Evolutionary conservation across 2,888 invertebrate genomes (phyloP).

Genomic region (Melieria crassipennis): DNA sequence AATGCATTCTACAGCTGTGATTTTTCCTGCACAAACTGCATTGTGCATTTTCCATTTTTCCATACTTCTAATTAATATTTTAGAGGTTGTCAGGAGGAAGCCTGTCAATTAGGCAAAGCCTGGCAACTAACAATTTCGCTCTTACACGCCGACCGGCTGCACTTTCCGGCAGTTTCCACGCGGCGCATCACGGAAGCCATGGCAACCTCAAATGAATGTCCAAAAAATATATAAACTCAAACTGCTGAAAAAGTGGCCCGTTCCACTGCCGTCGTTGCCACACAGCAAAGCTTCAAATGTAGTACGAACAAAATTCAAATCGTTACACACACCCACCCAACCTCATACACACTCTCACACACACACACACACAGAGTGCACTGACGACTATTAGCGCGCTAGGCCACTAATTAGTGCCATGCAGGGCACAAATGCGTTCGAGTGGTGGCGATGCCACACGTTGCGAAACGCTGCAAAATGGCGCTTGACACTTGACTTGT

Average conservation of each 20-base stretch:
- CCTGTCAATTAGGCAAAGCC: not conserved
- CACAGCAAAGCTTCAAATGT: too few relatives aligned
- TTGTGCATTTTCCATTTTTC: not conserved
- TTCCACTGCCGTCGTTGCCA: too few relatives aligned
- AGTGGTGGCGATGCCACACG: not conserved
- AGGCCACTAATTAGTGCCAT: constrained; percentile 38
- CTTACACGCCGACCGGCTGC: constrained; percentile 19
- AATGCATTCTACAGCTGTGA: too few relatives aligned
- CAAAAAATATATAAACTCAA: too few relatives aligned
- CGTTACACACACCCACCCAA: constrained; percentile 9
- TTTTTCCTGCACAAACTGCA: too few relatives aligned
- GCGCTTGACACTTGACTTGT: constrained; percentile 1
- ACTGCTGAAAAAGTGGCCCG: too few relatives aligned
- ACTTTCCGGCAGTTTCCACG: constrained; percentile 10
- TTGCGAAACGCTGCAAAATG: not conserved
- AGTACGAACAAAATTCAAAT: constrained; percentile 5
- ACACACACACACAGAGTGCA: not conserved
- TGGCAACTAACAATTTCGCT: constrained; percentile 12
- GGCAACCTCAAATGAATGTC: constrained; percentile 38
- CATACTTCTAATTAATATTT: constrained; percentile 1
- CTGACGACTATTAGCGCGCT: not conserved
- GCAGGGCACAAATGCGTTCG: constrained; percentile 6
- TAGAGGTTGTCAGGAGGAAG: not conserved
- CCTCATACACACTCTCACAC: not conserved
- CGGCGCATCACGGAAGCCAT: constrained; percentile 27